phyloP scores from a whole-genome alignment of 2,888 invertebrate genomes.

The Auanema sp. region DNA sequence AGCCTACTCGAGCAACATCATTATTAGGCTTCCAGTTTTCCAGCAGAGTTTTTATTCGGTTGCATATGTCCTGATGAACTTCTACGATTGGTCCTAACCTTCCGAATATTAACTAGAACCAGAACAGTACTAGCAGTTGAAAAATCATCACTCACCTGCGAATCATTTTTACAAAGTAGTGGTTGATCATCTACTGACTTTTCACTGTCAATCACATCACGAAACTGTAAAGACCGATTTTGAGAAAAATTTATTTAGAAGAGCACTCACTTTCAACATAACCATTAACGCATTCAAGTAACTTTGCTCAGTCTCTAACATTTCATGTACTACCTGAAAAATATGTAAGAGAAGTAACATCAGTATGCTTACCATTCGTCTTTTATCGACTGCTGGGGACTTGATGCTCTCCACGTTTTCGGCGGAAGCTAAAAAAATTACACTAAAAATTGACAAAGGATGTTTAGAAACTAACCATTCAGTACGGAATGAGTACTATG shows the following conservation, averaged over 20 bases:
- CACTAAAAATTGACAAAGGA: background rate
- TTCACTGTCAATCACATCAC: background rate
- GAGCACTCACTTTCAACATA: slow-evolving; percentile 76
- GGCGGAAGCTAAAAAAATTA: slow-evolving; percentile 16
- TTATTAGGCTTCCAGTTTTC: slow-evolving; percentile 72
- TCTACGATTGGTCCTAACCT: slow-evolving; percentile 83
- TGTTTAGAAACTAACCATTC: background rate
- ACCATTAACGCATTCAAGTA: slow-evolving; percentile 92
- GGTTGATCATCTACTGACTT: background rate
- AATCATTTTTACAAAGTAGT: slow-evolving; percentile 4
- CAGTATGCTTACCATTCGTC: slow-evolving; percentile 70
- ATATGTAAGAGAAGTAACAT: too few relatives aligned
- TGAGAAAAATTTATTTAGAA: background rate
- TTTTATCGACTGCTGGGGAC: slow-evolving; percentile 57
- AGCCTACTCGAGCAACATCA: background rate
- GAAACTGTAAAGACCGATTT: slow-evolving; percentile 5
- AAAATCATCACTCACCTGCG: background rate
- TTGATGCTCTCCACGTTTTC: slow-evolving; percentile 25
- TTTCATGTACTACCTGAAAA: slow-evolving; percentile 84
- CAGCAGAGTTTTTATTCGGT: slow-evolving; percentile 70
- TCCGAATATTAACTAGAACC: slow-evolving; percentile 38
- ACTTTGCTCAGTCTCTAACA: slow-evolving; percentile 93
- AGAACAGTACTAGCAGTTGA: background rate
- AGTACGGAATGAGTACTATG: slow-evolving; percentile 3
- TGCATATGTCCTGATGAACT: slow-evolving; percentile 80